phyloP scores from a whole-genome alignment of 2,113 vertebrate genomes.

The Alces alces region DNA sequence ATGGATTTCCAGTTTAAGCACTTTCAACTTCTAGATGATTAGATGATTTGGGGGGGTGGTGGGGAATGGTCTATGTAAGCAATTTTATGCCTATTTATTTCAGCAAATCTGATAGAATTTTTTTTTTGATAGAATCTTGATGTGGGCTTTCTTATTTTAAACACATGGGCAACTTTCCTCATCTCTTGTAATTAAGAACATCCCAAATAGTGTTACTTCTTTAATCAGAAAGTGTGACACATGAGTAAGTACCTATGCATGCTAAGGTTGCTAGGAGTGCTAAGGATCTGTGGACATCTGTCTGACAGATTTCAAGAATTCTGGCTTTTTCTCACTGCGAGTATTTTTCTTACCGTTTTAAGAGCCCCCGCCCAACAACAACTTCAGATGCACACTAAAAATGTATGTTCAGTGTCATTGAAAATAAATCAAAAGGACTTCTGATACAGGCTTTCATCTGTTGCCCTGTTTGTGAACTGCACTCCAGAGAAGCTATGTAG shows the following conservation, averaged over 20 bases:
- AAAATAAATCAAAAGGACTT: background rate
- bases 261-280: background rate
- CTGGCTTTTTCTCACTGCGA: background rate
- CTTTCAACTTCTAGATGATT: background rate
- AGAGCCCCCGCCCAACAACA: background rate
- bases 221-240: background rate
- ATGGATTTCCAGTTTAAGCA: background rate
- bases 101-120: background rate
- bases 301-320: background rate
- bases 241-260: background rate
- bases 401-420: background rate
- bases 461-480: background rate
- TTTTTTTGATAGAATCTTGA: background rate
- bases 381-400: background rate
- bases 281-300: background rate
- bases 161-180: background rate
- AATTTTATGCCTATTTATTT: background rate
- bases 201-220: background rate
- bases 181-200: background rate
- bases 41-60: background rate
- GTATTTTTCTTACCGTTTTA: background rate
- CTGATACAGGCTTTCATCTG: background rate
- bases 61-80: background rate
- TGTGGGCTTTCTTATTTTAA: background rate
- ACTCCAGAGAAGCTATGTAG: background rate